Evolutionary conservation across 1,140 invertebrate genomes (phyloP).

Genomic region (Ladona fulva): DNA sequence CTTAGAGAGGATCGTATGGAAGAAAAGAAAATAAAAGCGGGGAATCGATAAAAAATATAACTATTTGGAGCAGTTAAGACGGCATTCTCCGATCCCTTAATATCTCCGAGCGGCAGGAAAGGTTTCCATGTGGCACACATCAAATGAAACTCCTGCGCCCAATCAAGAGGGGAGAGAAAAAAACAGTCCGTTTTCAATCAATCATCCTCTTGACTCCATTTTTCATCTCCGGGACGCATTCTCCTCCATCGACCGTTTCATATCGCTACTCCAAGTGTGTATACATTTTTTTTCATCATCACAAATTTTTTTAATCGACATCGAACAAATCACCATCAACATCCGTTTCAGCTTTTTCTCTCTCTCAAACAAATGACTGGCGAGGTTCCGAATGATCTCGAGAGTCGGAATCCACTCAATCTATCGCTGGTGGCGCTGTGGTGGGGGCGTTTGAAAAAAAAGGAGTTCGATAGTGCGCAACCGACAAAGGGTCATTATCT

Average conservation of each 20-base stretch:
- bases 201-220: neutral
- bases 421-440: neutral
- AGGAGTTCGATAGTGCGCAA: neutral
- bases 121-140: neutral
- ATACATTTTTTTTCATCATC: neutral
- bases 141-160: neutral
- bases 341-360: neutral
- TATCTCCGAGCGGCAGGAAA: neutral
- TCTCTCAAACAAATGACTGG: neutral
- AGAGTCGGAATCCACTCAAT: conserved; percentile 3
- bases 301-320: neutral
- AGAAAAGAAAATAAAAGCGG: too few relatives aligned
- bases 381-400: neutral
- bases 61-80: too few relatives aligned
- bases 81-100: neutral
- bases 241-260: neutral
- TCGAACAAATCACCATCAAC: conserved; percentile 4
- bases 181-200: neutral
- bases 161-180: neutral
- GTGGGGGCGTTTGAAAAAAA: neutral
- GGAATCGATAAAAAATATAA: too few relatives aligned
- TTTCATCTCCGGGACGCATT: neutral
- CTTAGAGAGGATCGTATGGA: too few relatives aligned
- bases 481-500: neutral
- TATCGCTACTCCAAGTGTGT: neutral